Conservation (phyloP, 2,797 vertebrate species). For the Onychomys leucogaster region DNA sequence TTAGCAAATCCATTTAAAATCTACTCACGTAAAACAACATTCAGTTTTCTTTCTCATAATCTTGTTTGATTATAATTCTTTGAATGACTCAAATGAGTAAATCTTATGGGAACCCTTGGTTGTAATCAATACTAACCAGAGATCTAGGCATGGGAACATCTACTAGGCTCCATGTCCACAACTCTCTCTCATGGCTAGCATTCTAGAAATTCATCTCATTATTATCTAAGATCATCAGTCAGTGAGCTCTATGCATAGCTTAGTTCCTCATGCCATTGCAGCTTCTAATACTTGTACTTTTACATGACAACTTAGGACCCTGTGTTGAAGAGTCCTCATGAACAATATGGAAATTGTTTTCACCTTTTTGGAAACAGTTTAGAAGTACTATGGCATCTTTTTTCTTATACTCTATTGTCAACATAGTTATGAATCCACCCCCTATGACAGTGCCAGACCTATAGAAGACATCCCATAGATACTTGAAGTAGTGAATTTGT, state of each 20-base stretch:
- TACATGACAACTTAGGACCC: neutral
- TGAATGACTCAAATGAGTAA: neutral
- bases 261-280: neutral
- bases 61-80: conserved; percentile 9
- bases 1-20: conserved; percentile 6
- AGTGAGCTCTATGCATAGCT: neutral
- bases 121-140: neutral
- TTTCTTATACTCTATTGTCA: neutral
- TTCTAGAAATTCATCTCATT: neutral
- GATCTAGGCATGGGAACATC: neutral
- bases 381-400: neutral
- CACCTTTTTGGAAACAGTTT: neutral
- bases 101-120: neutral
- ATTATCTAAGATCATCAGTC: neutral
- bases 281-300: neutral
- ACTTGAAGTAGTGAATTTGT: neutral
- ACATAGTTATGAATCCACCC: neutral
- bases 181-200: neutral
- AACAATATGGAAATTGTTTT: neutral
- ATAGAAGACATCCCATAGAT: neutral
- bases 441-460: neutral
- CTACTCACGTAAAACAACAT: neutral
- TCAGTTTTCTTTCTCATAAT: conserved; percentile 34
- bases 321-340: neutral
- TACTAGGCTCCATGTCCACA: neutral